Base-by-base conservation (phyloP, 2,888 invertebrate genomes). In the Merodon equestris region DNA sequence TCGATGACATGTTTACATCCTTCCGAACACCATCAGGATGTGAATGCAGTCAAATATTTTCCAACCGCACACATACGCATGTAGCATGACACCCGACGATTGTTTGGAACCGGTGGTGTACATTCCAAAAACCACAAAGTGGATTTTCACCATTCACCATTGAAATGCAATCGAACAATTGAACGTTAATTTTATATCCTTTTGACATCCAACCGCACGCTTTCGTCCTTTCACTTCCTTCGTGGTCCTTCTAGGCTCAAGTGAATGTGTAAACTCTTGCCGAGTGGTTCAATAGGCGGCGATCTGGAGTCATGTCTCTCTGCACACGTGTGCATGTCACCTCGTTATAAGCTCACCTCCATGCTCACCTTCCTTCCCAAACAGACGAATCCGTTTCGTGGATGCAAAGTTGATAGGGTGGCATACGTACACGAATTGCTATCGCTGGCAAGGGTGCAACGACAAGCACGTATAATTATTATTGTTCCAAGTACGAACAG, bases 381-480 rank as follows among this genome's bases (percentile, higher is more conserved):
- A n/a, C n/a, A n/a, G n/a, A n/a, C n/a, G n/a, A n/a, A n/a, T n/a
- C n/a, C n/a, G n/a, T 61, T 56, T 64, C 27, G 40, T 57, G 18
- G 57, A 63, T 77, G 56, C 61, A 67, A n/a, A n/a, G n/a, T 10
- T 36, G 36, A 9, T 36, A 5, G 54, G 64, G 48, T 53, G 56
- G 34, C 9, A 44, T 9, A n/a, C 40, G 40, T 40, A 40, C 40
- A 19, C n/a, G n/a, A n/a, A n/a, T n/a, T n/a, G n/a, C n/a, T n/a
- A n/a, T n/a, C n/a, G n/a, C 44, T 9, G n/a, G 15, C 44, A 64
- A 79, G 79, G 79, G 73, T 79, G 79, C 73, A 67, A 42, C 63
- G 66, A 79, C 79, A 68, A 73, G 45, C 68, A 79, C 63, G 68
- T 79, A 79, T 79, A 79, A 79, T 79, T 79, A 79, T 79, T 64